Evolutionary conservation across 1,140 invertebrate genomes (phyloP), one percentile per base, ranked within the genome.

Genomic region (Oedothorax gibbosus): DNA sequence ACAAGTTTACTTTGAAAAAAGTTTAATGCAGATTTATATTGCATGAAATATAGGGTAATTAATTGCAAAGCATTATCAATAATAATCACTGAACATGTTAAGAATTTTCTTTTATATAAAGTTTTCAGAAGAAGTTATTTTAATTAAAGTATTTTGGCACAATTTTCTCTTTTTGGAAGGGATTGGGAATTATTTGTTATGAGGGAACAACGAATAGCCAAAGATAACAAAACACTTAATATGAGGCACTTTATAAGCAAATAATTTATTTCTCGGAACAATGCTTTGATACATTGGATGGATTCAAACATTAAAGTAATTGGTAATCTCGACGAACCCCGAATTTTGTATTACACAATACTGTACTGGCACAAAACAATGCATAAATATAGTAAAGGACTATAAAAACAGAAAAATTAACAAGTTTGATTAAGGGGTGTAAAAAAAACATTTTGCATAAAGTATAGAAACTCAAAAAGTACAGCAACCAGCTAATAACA

Each of bases 331-430:
- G 35, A 35, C 35, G 35, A 35, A 35, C 35, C 35, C 35, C 5
- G 35, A 35, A 35, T 35, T 12, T 14, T n/a, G 57, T 35, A 35
- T 75, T 66, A 84, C 66, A 56, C 60, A 75, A 84, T 84, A 84
- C 81, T 84, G 81, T 76, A 84, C 81, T 84, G 81, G 81, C 72
- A 84, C 71, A 72, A 65, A 72, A 75, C 15, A 76, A 5, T 50
- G 49, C 50, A 66, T 66, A 84, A 84, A 84, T 84, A 84, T 20
- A 83, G 60, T 56, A 75, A 84, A 84, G 49, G 57, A 51, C 12
- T 73, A 66, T 66, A 66, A 50, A 80, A 76, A 65, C 6, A 72
- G 68, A 9, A 76, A 84, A 68, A 57, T 50, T 66, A 79, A 79
- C 77, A 79, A 79, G 64, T 79, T 79, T 79, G 77, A 79, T 79